Evolutionary conservation across 2,113 vertebrate genomes (phyloP), one percentile per base, ranked within the genome.

Genomic region (Podarcis cretensis): DNA sequence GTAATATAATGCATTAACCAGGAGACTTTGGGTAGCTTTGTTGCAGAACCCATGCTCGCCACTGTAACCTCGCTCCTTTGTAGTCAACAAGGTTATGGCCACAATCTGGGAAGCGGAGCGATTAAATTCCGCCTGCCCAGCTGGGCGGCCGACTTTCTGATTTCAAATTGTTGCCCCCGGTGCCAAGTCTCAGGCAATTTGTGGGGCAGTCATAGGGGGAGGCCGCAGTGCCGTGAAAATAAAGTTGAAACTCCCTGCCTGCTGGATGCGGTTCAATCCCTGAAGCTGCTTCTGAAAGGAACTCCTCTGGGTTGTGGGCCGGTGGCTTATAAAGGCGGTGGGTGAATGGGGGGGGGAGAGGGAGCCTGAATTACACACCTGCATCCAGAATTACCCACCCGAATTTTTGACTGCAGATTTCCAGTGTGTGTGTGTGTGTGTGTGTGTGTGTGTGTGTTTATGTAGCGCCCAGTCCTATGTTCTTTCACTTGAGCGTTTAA

Each of bases 31-130:
- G 59, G 59, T 59, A 30, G 35, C 54, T 18, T 13, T 13, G 3
- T n/a, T 63, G 18, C 68, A 20, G 86, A 32, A 63, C 86, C 25
- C 68, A 12, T 37, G 54, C 23, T 65, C 27, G n/a, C 54, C 16
- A 7, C 63, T 23, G 79, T 75, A 2, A 37, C 69, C 35, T 59
- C 3, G 35, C 35, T 43, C 12, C 54, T 25, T 63, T 35, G 68
- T 65, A 43, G 18, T 81, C 86, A 63, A 65, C 78, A 63, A 75
- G 79, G 86, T 75, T 65, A 88, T 14, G 79, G 86, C 79, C 86
- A 75, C 69, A 43, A 82, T 82, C 37, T 40, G 21, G 69, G 43
- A 74, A 59, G 32, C 3, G 4, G 35, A 43, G 30, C 20, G 54
- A 88, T 88, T 88, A 75, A 77, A 88, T 82, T 43, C 27, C 1